A percentile compares a stretch with the other conserved stretches of the same genome.
Conservation (phyloP, 2,113 vertebrate species). For the Chamaea fasciata region DNA sequence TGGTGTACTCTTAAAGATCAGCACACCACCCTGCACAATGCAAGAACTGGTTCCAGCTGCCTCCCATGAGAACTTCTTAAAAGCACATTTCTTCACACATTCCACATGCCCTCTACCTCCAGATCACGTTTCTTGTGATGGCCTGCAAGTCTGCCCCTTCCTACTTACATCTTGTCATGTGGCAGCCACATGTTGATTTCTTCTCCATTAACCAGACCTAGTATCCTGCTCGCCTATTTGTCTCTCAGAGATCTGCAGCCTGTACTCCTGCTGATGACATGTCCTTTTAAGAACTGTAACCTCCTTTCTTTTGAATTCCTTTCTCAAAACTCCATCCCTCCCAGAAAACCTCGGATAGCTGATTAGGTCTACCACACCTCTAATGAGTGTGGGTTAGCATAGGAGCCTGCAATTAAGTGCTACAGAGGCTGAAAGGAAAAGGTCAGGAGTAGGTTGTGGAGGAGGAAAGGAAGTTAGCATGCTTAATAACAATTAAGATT, state of each 20-base stretch:
- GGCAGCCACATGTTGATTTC: conserved; percentile 39
- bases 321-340: not conserved
- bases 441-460: not conserved
- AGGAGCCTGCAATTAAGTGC: not conserved
- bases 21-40: not conserved
- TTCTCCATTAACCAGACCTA: not conserved
- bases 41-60: conserved; percentile 21
- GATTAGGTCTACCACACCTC: not conserved
- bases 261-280: not conserved
- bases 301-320: conserved; percentile 9
- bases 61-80: not conserved
- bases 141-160: conserved; percentile 20
- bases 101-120: conserved; percentile 7
- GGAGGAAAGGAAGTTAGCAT: not conserved
- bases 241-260: not conserved
- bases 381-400: not conserved
- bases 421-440: not conserved
- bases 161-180: conserved; percentile 20
- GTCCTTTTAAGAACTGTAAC: not conserved
- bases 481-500: conserved; percentile 7
- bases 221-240: conserved; percentile 32
- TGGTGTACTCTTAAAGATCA: not conserved
- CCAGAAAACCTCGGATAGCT: not conserved
- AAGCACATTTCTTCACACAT: conserved; percentile 59
- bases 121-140: conserved; percentile 38